Base-by-base conservation (phyloP, 2,113 vertebrate genomes). In the Platysternon megacephalum region DNA sequence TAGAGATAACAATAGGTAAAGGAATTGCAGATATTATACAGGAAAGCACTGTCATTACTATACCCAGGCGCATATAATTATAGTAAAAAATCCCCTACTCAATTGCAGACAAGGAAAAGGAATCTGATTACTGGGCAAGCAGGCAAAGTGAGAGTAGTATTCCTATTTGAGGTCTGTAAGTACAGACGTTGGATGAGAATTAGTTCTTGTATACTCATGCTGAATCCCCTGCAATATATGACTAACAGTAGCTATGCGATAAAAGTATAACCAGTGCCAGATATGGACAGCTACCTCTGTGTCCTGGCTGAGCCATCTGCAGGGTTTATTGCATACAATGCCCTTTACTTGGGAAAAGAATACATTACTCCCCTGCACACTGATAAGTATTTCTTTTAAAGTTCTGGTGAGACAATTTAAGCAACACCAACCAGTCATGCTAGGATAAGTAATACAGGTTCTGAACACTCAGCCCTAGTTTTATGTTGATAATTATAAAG, bases 401-500 rank as follows among this genome's bases (percentile, higher is more conserved):
- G 49, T 82, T 65, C 11, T 3, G 0, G 24, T 49, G 13, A 89
- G 91, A 91, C 22, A 80, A 72, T 85, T 93, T 85, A 94, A 93
- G 78, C 80, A 88, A 90, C 58, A 96, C 84, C 94, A 95, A 84
- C 89, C 53, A 95, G 53, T 79, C 84, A 93, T 32, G 90, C 48
- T 95, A 78, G 49, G 89, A 95, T 84, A 93, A 88, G 28, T 84
- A 94, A 97, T 95, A 85, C 93, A 87, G 35, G 89, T 93, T 96
- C 80, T 88, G 87, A 97, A 79, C 90, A 97, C 85, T 91, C 49
- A 86, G 82, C 74, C 91, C 95, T 96, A 81, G 94, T 93, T 95
- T 97, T 94, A 90, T 82, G 91, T 83, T 91, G 81, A 39, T 94
- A 97, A 97, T 97, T 97, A 96, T 79, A 53, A 97, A 97, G 91